Base-by-base conservation (phyloP, 2,888 invertebrate genomes). In the Syritta pipiens region DNA sequence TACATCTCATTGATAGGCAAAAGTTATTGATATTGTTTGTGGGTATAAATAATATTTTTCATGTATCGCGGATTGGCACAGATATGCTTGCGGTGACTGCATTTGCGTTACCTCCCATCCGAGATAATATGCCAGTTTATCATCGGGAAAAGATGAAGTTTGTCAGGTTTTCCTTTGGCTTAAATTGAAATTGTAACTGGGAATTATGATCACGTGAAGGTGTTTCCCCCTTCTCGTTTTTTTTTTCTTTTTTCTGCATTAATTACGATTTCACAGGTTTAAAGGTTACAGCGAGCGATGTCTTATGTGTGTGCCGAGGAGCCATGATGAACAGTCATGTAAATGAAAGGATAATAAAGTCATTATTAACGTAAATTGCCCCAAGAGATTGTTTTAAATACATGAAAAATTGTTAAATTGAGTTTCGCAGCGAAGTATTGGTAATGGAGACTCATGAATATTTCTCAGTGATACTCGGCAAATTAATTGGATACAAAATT, bases 1-100 rank as follows among this genome's bases (percentile, higher is more conserved):
- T 71, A 62, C 62, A 71, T 62, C 60, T 71, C 71, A 71, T 71
- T 71, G 71, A 71, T 71, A 71, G 53, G 53, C 71, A 62, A 53
- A 55, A 62, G 53, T 62, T 71, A 71, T 62, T 71, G 53, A 55
- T 62, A 62, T 55, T 71, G 46, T 62, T 71, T 62, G 19, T 46
- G 26, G 22, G 53, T 48, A 62, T 62, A 71, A 71, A 71, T 71
- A 62, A 71, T 35, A 71, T 53, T 51, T 53, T 24, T 14, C 62
- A 28, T 20, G 19, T 28, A 17, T 24, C 44, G 24, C n/a, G 37
- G 2, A 30, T 12, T 6, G n/a, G n/a, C n/a, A n/a, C n/a, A n/a
- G n/a, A n/a, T n/a, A n/a, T n/a, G n/a, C n/a, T n/a, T n/a, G n/a
- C n/a, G n/a, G n/a, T n/a, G n/a, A n/a, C n/a, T n/a, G n/a, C n/a